Evolutionary conservation across 1,140 invertebrate genomes (phyloP).

Genomic region (Hormaphis cornu): DNA sequence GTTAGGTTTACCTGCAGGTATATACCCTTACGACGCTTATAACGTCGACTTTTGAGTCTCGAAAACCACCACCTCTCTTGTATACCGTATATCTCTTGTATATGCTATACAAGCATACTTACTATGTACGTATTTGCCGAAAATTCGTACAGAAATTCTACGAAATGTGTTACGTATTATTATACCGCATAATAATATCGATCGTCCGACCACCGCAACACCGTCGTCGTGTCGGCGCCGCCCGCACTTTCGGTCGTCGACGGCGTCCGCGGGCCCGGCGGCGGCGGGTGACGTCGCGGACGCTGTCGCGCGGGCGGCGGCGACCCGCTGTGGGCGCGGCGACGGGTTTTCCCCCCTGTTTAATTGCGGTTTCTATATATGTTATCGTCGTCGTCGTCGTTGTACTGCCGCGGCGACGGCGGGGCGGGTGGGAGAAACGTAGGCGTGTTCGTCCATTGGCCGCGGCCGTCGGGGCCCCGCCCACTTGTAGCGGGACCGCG

Average conservation of each 20-base stretch:
- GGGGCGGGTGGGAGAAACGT: neutral
- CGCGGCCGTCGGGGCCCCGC: neutral
- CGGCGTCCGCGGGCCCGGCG: neutral
- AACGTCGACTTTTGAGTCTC: too few relatives aligned
- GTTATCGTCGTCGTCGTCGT: neutral
- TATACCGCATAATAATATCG: too few relatives aligned
- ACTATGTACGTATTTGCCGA: too few relatives aligned
- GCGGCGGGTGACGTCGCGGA: neutral
- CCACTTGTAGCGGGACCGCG: conserved; percentile 19
- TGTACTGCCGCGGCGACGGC: neutral
- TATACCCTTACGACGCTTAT: too few relatives aligned
- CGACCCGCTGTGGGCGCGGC: neutral
- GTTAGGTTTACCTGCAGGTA: too few relatives aligned
- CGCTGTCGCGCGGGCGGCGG: neutral
- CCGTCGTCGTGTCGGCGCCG: neutral
- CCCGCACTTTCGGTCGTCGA: neutral
- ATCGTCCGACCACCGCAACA: too few relatives aligned
- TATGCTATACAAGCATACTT: too few relatives aligned
- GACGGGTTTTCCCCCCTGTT: conserved; percentile 22
- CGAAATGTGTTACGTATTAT: too few relatives aligned
- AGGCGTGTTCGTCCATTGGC: conserved; percentile 25
- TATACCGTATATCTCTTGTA: too few relatives aligned
- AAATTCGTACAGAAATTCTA: too few relatives aligned
- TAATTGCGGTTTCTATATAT: conserved; percentile 27
- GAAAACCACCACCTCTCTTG: too few relatives aligned